Evolutionary conservation across 2,888 invertebrate species (phyloP), one percentile per base, ranked within the genome.

Genomic region (Malthinus flaveolus): DNA sequence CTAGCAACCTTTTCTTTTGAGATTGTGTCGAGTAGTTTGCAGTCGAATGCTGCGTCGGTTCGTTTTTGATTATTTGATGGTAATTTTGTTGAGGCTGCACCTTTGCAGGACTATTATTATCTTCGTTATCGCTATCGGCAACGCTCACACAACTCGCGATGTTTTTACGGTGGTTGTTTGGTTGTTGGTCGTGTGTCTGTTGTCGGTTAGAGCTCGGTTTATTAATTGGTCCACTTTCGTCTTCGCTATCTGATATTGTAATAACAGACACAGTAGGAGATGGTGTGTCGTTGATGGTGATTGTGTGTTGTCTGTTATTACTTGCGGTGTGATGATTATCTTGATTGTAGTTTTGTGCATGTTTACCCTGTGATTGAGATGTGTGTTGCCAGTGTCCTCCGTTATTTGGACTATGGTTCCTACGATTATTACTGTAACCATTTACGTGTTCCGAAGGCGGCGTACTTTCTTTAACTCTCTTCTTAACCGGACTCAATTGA

Each of bases 401-500:
- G 34, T 53, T 61, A 33, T 50, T 54, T 39, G 67, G 78, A 66
- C 61, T 80, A 74, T 71, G 80, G 73, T 74, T 74, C 34, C 74
- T 71, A 59, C 77, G 69, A 37, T 59, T 66, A 37, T 62, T 64
- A 37, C 65, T 60, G 59, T 74, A 74, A 44, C 63, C 61, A 47
- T 63, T 57, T 1, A 15, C 47, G 54, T 77, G 78, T 55, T 79
- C 78, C 59, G 87, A 86, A 37, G 93, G 95, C 15, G 96, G 96
- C 15, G 95, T 93, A 72, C 93, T 95, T 75, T 97, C 97, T 78
- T 97, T 97, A 39, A 97, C 96, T 11, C 97, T 86, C 78, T 97
- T 97, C 83, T 97, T 97, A 23, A 97, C 96, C 1, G 97, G 97
- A 70, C 95, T 96, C 70, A 97, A 81, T 76, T 96, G 96, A 55